phyloP scores from a whole-genome alignment of 2,113 vertebrate genomes.

The Psilopsiagon aurifrons region DNA sequence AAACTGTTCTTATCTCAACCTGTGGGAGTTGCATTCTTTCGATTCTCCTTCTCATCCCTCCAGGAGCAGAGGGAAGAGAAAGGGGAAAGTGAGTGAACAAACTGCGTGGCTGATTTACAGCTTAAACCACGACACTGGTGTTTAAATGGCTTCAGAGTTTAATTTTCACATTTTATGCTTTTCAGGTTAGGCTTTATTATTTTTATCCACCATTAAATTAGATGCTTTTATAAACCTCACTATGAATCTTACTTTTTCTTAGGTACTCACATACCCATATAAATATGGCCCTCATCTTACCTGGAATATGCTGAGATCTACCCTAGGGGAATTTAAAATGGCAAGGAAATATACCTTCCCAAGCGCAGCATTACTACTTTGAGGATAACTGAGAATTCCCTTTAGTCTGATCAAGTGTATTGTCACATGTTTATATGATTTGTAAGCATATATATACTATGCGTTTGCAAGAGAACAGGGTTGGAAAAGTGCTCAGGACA shows the following conservation, averaged over 20 bases:
- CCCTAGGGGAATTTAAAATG: not conserved
- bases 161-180: not conserved
- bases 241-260: not conserved
- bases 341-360: not conserved
- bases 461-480: not conserved
- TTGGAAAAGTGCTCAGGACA: not conserved
- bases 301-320: not conserved
- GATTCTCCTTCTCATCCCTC: no score
- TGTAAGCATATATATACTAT: not conserved
- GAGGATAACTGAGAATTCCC: not conserved
- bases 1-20: no score
- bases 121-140: not conserved
- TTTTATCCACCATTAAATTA: not conserved
- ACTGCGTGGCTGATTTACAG: no score
- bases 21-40: no score
- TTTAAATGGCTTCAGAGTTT: not conserved
- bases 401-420: not conserved
- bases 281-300: not conserved
- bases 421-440: not conserved
- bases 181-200: not conserved
- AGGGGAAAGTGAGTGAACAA: no score
- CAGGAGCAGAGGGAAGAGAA: no score
- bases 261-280: not conserved
- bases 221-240: not conserved
- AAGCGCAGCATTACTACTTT: not conserved